Percentiles rank a stretch among this genome's conserved stretches.
Conservation (phyloP, 92 coral and sea anemone genomes). For the Palythoa heliodiscus region DNA sequence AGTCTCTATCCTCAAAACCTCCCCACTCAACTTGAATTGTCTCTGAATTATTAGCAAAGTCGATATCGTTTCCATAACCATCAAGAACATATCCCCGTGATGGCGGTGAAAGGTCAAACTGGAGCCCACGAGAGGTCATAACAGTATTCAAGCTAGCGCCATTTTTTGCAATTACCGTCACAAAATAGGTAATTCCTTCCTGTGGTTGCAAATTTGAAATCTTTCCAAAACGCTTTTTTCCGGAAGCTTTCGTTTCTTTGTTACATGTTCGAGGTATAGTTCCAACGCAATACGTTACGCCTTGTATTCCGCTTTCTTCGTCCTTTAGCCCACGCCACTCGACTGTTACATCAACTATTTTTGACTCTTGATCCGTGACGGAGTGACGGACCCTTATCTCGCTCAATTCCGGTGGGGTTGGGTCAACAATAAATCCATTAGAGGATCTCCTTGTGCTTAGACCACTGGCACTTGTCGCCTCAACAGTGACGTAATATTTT, state of each 20-base stretch:
- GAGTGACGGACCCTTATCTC: constrained; percentile 57
- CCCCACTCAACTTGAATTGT: constrained; percentile 68
- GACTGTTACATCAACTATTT: constrained; percentile 57
- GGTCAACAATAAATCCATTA: constrained; percentile 80
- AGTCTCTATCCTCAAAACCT: constrained; percentile 75
- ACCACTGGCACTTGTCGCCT: constrained; percentile 73
- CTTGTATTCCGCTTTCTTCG: constrained; percentile 70
- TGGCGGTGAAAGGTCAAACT: constrained; percentile 79
- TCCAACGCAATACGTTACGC: constrained; percentile 70
- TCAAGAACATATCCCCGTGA: constrained; percentile 78
- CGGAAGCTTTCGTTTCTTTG: constrained; percentile 18
- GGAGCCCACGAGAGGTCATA: constrained; percentile 67
- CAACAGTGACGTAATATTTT: constrained; percentile 77
- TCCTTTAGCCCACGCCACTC: constrained; percentile 70
- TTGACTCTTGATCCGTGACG: constrained; percentile 57
- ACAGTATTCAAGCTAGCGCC: constrained; percentile 72
- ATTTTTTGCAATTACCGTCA: constrained; percentile 69
- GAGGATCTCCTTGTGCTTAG: constrained; percentile 64
- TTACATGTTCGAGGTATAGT: constrained; percentile 64
- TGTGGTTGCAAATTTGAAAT: constrained; percentile 63
- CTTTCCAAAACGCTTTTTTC: constrained; percentile 40
- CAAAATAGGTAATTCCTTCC: constrained; percentile 56
- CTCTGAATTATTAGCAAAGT: constrained; percentile 59
- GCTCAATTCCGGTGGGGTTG: constrained; percentile 66
- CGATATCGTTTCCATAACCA: constrained; percentile 67